Evolutionary conservation across 1,140 invertebrate species (phyloP), one percentile per base, ranked within the genome.

Genomic region (Nebria ingens): DNA sequence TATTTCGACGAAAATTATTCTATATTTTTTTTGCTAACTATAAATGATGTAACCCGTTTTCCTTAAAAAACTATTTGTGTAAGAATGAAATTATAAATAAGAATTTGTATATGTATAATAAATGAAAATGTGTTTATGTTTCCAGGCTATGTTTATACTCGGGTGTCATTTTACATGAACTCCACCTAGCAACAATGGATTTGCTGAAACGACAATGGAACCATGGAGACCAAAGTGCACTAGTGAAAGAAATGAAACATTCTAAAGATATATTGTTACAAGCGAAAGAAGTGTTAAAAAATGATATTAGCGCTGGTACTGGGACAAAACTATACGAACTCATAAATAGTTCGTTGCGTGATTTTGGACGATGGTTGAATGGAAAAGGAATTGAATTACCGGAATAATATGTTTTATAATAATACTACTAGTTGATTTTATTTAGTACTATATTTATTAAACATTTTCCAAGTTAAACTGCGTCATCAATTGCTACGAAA

Each of bases 81-180:
- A n/a, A n/a, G n/a, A n/a, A n/a, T n/a, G n/a, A n/a, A n/a, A n/a
- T n/a, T n/a, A n/a, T n/a, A n/a, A n/a, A n/a, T n/a, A n/a, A n/a
- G 29, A 9, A 9, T 9, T n/a, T 34, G 29, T n/a, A 34, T 34
- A 34, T n/a, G 9, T 34, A n/a, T n/a, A 34, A 9, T 9, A 9
- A 9, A 9, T 9, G 29, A 9, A 9, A 9, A 9, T 9, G 9
- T 34, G 9, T 34, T 9, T 9, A 9, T 34, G 11, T 51, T 51
- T 51, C 9, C 55, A 77, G 87, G 59, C 68, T 90, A 1, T 76
- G 78, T 51, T 73, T 90, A 23, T 89, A 89, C 61, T 76, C 78
- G 1, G 79, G 80, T n/a, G 83, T 88, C 19, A 71, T 87, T 22
- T 73, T 83, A 29, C 79, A 85, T 53, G 87, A 89, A 69, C 70